These are phyloP conservation scores for Ganaspis sp. DNA, from an alignment of 1,140 invertebrate species.

Conservation along the genomic window DNA sequence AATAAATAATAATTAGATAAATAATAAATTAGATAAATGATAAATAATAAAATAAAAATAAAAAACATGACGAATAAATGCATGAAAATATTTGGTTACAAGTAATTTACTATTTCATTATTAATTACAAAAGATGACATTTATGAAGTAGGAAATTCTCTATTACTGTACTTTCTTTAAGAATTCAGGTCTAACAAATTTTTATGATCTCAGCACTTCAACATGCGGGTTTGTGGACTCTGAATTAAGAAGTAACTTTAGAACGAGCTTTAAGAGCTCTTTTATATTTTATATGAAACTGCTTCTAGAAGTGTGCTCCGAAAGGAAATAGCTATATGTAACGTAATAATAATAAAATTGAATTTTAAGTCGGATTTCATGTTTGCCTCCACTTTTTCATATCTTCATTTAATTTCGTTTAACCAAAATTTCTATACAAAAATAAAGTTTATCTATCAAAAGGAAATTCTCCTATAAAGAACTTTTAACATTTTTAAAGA, in stretches of 20 bases:
- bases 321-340: not conserved
- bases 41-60: no score
- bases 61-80: no score
- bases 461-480: no score
- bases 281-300: not conserved
- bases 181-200: not conserved
- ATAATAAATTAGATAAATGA: no score
- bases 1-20: no score
- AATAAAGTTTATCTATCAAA: no score
- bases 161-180: not conserved
- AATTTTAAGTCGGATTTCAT: not conserved
- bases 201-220: slow-evolving; percentile 16
- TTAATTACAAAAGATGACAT: not conserved
- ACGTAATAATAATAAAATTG: not conserved
- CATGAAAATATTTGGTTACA: no score
- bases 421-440: not conserved
- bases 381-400: not conserved
- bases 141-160: not conserved
- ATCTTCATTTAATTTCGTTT: not conserved
- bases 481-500: no score
- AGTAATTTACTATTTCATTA: not conserved
- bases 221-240: not conserved
- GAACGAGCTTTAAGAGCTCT: not conserved
- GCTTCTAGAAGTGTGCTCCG: not conserved
- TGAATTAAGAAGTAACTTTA: slow-evolving; percentile 10